Evolutionary conservation across 2,797 vertebrate genomes (phyloP).

Genomic region (Glossophaga mutica): DNA sequence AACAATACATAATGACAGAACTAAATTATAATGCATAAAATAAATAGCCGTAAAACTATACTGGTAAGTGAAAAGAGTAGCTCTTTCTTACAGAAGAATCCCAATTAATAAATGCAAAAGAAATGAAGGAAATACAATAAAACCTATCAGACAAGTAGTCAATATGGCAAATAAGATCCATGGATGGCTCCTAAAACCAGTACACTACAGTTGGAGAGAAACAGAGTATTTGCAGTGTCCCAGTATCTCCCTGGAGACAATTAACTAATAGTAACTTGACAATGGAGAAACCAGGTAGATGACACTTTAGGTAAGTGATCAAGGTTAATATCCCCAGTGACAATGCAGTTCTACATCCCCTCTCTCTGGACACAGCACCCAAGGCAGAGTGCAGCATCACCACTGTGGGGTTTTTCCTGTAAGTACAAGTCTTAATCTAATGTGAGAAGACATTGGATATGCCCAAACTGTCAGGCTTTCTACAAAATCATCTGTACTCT

Average conservation of each 20-base stretch:
- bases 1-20: background rate
- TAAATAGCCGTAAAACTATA: background rate
- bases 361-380: too few species aligned
- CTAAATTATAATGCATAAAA: background rate
- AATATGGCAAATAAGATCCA: accelerated
- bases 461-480: background rate
- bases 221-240: accelerated
- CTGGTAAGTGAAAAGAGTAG: background rate
- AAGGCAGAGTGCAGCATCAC: background rate
- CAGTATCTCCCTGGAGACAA: background rate
- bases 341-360: accelerated
- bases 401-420: accelerated
- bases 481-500: background rate
- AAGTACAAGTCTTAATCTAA: background rate
- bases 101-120: background rate
- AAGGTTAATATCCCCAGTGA: background rate
- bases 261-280: too few species aligned
- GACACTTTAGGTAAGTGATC: too few species aligned
- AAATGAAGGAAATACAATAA: background rate
- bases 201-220: too few species aligned
- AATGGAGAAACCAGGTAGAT: background rate
- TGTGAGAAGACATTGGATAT: background rate
- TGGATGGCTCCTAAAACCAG: accelerated
- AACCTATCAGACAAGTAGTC: background rate
- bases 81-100: background rate